A percentile compares a stretch with the other conserved stretches of the same genome.
These are phyloP conservation scores for Diaphora mendica DNA, from an alignment of 2,888 invertebrate genomes.

Conservation along the genomic window DNA sequence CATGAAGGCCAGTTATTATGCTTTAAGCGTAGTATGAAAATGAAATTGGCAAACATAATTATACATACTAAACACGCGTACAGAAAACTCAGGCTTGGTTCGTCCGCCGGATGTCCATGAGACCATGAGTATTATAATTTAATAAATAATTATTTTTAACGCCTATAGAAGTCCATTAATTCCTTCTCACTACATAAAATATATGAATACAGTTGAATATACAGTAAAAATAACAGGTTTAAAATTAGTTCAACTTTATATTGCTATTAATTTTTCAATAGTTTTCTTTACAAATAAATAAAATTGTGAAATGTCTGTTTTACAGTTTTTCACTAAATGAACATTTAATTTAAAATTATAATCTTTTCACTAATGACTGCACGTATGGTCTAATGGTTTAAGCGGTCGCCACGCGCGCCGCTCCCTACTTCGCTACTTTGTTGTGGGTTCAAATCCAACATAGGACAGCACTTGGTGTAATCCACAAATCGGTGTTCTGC, in stretches of 20 bases:
- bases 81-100: constrained; percentile 35
- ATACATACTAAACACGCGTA: constrained; percentile 76
- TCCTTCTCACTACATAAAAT: neutral
- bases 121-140: constrained; percentile 55
- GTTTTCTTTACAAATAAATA: no score
- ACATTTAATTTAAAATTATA: no score
- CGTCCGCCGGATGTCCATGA: constrained; percentile 76
- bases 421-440: no score
- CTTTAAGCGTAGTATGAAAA: constrained; percentile 9
- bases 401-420: no score
- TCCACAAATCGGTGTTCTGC: no score
- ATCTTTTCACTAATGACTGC: no score
- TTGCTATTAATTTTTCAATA: neutral
- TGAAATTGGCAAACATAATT: constrained; percentile 55
- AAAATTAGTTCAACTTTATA: neutral
- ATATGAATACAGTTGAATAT: constrained; percentile 12
- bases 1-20: neutral
- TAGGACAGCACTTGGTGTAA: no score
- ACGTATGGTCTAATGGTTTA: no score
- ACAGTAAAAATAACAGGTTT: constrained; percentile 26
- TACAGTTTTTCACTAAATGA: no score
- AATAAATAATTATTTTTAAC: constrained; percentile 72
- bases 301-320: no score
- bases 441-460: no score
- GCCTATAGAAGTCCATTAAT: constrained; percentile 48